phyloP scores from a whole-genome alignment of 2,113 vertebrate genomes.

The Rhinichthys klamathensis region DNA sequence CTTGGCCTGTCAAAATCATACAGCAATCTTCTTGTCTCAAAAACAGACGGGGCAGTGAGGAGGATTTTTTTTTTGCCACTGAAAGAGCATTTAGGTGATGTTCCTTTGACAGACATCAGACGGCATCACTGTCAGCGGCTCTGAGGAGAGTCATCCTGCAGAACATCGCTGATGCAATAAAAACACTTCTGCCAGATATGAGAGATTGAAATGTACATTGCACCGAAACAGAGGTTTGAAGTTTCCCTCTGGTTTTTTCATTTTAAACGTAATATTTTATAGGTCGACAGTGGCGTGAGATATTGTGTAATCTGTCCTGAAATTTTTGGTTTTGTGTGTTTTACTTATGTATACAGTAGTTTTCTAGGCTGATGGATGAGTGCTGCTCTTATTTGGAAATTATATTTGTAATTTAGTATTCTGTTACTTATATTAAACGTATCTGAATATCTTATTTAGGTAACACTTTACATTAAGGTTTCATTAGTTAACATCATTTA shows the following conservation, averaged over 20 bases:
- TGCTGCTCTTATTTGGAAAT: not conserved
- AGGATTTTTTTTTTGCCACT: not conserved
- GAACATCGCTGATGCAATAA: not conserved
- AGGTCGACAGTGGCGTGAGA: no score
- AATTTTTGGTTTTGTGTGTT: not conserved
- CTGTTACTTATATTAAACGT: not conserved
- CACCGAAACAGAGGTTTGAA: not conserved
- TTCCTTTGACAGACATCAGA: slow-evolving; percentile 31
- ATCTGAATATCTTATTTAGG: no score
- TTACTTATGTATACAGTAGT: not conserved
- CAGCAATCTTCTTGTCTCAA: not conserved
- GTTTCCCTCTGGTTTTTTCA: not conserved
- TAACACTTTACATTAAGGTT: no score
- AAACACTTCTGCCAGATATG: not conserved
- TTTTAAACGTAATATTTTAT: not conserved
- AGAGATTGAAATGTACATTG: slow-evolving; percentile 9
- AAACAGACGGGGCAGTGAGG: not conserved
- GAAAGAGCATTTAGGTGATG: not conserved
- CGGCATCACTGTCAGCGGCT: slow-evolving; percentile 22
- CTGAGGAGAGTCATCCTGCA: not conserved
- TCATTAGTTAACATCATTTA: no score
- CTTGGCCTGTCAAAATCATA: not conserved
- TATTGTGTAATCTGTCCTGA: not conserved
- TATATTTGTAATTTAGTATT: not conserved
- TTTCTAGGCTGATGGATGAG: not conserved